Base-by-base conservation (phyloP, 30 jellyfish, hydroid and myxozoan species). In the Aurelia sp. region DNA sequence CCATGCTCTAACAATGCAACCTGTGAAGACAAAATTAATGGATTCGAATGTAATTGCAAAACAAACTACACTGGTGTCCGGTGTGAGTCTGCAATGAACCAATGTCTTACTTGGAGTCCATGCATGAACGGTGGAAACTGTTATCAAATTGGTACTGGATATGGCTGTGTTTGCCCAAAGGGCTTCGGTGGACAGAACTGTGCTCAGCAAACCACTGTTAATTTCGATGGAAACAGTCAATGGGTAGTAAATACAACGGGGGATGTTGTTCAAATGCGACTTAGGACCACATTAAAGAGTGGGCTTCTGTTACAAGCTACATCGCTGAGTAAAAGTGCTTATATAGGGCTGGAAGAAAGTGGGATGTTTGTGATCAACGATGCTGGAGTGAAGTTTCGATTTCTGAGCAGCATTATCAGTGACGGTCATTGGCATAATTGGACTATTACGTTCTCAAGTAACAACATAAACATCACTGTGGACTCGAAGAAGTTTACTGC, bases 1-100 rank as follows among this genome's bases (percentile, higher is more conserved):
- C 98, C 98, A 20, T 92, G 98, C 92, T 68, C 59, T n/a, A 81
- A 93, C 84, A 89, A 79, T 9, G 98, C 91, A 41, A 44, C 76
- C n/a, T 93, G 98, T 74, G 21, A 1, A 63, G 88, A 77, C 51
- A 53, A 55, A 9, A 63, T 67, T 13, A 67, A 76, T 38, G 84
- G 80, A 3, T 85, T 19, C 55, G 65, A 71, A 17, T 93, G 98
- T 79, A 9, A 44, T 31, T 91, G 97, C 72, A 7, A 30, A n/a
- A 82, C 93, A 18, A 97, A 96, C 55, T 79, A 67, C 65, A 84
- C 91, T 17, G 97, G 96, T 13, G 78, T 40, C 13, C 58, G 82
- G 40, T 92, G 97, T 74, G 75, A 78, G 33, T 76, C 86, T 16
- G 83, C 55, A 9, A 44, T 44, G 9, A 69, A 75, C 69, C 90